Evolutionary conservation across 2,113 vertebrate species (phyloP), one percentile per base, ranked within the genome.

Genomic region (Crotalus horridus): DNA sequence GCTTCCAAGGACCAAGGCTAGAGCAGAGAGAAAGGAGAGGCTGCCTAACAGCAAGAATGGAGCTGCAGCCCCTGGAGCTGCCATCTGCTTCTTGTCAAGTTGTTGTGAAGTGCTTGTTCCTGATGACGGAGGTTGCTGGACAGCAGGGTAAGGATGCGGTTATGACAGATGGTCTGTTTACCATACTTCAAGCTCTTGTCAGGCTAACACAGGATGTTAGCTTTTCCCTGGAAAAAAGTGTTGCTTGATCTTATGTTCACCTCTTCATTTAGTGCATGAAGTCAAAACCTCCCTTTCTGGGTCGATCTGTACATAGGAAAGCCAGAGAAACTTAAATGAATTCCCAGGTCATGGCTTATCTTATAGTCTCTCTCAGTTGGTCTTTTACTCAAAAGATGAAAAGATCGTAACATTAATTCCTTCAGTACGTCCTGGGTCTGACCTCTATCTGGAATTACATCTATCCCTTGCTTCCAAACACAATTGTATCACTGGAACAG

Each of bases 191-290:
- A 59, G 93, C 94, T 86, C 43, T 1, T 12, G 23, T 90, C 46
- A 85, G 6, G 95, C 96, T 96, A 93, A 92, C 96, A 97, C 97
- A 97, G 97, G 97, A 98, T 97, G 97, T 97, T 96, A 94, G 93
- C 93, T 95, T 95, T 97, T 26, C 88, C 91, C 94, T 85, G 91
- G 55, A 0, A 94, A 95, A 93, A 58, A 93, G 92, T 90, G 6
- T 92, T 96, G 95, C 94, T 88, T 0, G 0, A 81, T 93, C 0
- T 1, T 89, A 96, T 89, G 46, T 20, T 95, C 93, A 88, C 20
- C 69, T 94, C 92, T 89, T 15, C 20, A 54, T 29, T 69, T 89
- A 54, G 48, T 54, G 1, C 74, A 39, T 12, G 59, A 85, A 89
- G 56, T 21, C 6, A 61, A 81, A 43, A 39, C 20, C 33, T 43